phyloP scores from a whole-genome alignment of 2,797 vertebrate genomes.

The Clamator glandarius region DNA sequence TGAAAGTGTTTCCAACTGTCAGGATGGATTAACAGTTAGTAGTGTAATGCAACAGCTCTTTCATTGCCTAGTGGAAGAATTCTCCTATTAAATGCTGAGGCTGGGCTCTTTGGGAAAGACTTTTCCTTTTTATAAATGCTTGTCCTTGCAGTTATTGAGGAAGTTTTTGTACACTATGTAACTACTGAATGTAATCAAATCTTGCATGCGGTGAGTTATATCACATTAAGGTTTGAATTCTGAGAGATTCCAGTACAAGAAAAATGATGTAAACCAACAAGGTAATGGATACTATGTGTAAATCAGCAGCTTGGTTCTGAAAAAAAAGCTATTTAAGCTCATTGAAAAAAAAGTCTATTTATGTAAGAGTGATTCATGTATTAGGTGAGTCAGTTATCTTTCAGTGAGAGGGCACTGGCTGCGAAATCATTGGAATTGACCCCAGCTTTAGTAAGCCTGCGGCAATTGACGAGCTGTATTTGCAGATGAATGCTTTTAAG shows the following conservation, averaged over 20 bases:
- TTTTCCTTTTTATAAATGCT: not conserved
- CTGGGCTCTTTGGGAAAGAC: not conserved
- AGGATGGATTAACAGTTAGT: not conserved
- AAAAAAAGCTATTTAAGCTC: not conserved
- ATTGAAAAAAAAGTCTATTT: not conserved
- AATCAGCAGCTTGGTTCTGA: not conserved
- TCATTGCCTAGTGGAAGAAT: not conserved
- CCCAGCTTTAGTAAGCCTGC: not conserved
- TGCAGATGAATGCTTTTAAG: not conserved
- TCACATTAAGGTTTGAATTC: not conserved
- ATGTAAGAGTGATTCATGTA: constrained; percentile 3
- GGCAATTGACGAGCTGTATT: not conserved
- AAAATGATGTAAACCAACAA: not conserved
- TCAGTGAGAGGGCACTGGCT: not conserved
- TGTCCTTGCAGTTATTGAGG: not conserved
- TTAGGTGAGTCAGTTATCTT: constrained; percentile 28
- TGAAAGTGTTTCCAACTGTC: not conserved
- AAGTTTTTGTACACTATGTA: not conserved
- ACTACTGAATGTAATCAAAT: not conserved
- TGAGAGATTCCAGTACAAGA: not conserved
- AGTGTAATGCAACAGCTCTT: not conserved
- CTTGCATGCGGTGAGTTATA: not conserved
- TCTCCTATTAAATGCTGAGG: not conserved
- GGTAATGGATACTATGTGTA: not conserved
- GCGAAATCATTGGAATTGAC: not conserved